A percentile compares a stretch with the other conserved stretches of the same genome.
These are phyloP conservation scores for Oikopleura vanhoeffeni DNA, from an alignment of 23 tunicate genomes.

Conservation along the genomic window DNA sequence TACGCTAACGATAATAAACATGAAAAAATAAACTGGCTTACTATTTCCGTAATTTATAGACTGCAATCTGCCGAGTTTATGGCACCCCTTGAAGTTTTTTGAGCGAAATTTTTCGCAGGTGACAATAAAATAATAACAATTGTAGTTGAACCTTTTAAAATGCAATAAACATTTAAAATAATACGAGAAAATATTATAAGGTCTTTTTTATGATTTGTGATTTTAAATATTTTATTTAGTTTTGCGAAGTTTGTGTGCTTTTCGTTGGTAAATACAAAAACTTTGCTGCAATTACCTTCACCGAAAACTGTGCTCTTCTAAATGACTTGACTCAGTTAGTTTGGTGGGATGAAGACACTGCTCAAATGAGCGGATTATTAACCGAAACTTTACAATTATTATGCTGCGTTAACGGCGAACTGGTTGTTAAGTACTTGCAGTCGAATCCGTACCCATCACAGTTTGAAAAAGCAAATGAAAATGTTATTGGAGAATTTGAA, in stretches of 20 bases:
- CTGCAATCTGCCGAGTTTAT: too few relatives aligned
- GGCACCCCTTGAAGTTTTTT: too few relatives aligned
- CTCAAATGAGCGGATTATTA: neutral
- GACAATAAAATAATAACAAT: too few relatives aligned
- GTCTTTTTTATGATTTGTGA: too few relatives aligned
- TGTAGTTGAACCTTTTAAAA: too few relatives aligned
- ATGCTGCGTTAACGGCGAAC: neutral
- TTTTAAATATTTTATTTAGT: too few relatives aligned
- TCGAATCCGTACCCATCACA: neutral
- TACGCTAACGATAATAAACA: too few relatives aligned
- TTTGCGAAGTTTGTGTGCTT: neutral
- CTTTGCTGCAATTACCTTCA: neutral
- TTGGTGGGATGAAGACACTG: neutral
- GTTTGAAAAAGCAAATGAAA: neutral
- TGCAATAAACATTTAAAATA: too few relatives aligned
- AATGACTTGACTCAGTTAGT: neutral
- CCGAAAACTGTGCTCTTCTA: neutral
- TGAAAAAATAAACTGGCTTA: too few relatives aligned
- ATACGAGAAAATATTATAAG: too few relatives aligned
- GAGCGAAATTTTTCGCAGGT: too few relatives aligned
- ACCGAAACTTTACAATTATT: neutral
- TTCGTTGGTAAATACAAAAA: neutral
- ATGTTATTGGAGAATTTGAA: neutral
- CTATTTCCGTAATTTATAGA: too few relatives aligned
- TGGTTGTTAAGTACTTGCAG: neutral